These are phyloP conservation scores for Carcharodon carcharias DNA, from an alignment of 2,797 vertebrate species.

Conservation along the genomic window DNA sequence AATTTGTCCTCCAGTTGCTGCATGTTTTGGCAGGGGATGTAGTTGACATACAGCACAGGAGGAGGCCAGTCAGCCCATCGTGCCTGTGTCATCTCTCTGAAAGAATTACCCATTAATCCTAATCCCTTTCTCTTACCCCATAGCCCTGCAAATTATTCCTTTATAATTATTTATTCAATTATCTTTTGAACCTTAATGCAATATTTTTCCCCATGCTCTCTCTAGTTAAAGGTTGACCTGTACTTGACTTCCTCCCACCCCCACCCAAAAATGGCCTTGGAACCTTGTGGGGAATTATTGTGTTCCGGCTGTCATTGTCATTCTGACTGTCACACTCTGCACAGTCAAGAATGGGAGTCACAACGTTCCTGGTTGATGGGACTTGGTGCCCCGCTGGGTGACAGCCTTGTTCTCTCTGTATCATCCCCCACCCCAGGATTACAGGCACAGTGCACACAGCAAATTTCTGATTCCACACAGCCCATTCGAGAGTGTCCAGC, in stretches of 20 bases:
- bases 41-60: background rate
- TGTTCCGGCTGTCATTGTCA: background rate
- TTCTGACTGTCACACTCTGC: background rate
- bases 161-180: background rate
- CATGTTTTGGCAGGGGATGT: background rate
- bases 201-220: too few relatives aligned
- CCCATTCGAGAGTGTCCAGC: background rate
- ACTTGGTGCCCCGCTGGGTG: background rate
- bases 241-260: background rate
- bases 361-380: background rate
- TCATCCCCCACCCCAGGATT: background rate
- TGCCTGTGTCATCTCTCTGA: background rate
- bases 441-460: background rate
- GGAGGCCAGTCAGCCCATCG: background rate
- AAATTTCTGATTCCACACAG: background rate
- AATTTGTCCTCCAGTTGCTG: background rate
- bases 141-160: background rate
- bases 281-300: background rate
- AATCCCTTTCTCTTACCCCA: background rate
- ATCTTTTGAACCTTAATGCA: background rate
- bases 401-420: background rate
- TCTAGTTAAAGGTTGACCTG: too few relatives aligned
- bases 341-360: background rate
- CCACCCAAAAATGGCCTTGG: background rate
- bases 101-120: background rate